Base-by-base conservation (phyloP, 35 echinoderm and acorn worm genomes). In the Apostichopus californicus region DNA sequence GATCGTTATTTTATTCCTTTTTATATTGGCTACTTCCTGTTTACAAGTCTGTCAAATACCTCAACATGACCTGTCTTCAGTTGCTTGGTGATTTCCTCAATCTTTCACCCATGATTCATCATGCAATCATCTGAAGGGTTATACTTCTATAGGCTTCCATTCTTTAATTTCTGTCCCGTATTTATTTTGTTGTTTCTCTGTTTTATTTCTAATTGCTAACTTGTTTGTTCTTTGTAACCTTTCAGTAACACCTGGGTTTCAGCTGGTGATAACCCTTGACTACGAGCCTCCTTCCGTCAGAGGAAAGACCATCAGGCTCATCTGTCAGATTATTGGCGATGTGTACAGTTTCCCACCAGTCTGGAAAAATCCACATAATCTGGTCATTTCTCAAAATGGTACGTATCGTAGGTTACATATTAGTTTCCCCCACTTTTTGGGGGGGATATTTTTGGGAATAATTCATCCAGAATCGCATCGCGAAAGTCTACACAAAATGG, bases 281-380 rank as follows among this genome's bases (percentile, higher is more conserved):
- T 73, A 17, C 46, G 46, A 17, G 11, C 88, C 88, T 18, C 88
- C 88, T 23, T 24, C 57, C 0, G 5, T 60, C 4, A 56, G 21
- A 64, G 85, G 85, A 18, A 10, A 25, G 15, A 64, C 85, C 6
- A 46, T 87, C 54, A 17, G 12, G 17, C 85, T 87, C 9, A 10
- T 60, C 15, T 87, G 85, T 28, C 57, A 87, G 85, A 21, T 87
- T 24, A 25, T 17, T 12, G 85, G 85, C 24, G 26, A 87, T 14
- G 6, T 1, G 0, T 2, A 20, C 4, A 26, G 85, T 87, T 70
- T 60, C 58, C 55, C 55, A 18, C 85, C 85, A 3, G 54, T 87
- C 57, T 87, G 85, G 85, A 87, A 87, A 70, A 87, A 18, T 64
- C 85, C 85, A 17, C 17, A 87, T 20, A 46, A 60, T 23, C 15